These are phyloP conservation scores for Reticulitermes speratus DNA, from an alignment of 1,140 invertebrate genomes.

Conservation along the genomic window DNA sequence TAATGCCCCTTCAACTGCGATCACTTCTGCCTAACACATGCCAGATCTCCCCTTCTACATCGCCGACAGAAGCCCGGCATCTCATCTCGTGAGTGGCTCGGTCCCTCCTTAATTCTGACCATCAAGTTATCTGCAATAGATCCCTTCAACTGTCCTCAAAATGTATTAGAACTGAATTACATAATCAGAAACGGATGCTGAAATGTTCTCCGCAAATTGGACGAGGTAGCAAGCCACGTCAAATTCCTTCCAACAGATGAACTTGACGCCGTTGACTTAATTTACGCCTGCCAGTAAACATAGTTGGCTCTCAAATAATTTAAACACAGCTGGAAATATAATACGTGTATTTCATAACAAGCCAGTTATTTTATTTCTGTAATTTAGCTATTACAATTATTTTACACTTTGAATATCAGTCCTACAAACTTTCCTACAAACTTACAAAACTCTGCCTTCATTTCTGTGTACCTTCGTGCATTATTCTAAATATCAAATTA, in stretches of 20 bases:
- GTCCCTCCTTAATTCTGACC: not conserved
- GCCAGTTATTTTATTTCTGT: too few species aligned
- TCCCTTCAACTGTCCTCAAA: not conserved
- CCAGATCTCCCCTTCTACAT: not conserved
- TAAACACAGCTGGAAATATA: too few species aligned
- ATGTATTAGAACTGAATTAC: not conserved
- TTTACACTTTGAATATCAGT: too few species aligned
- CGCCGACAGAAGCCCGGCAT: not conserved
- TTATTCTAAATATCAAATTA: too few species aligned
- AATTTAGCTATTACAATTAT: too few species aligned
- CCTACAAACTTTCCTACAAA: too few species aligned
- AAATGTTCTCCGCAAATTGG: not conserved
- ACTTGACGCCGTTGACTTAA: too few species aligned
- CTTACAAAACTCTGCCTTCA: too few species aligned
- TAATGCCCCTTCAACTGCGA: not conserved
- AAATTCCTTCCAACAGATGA: not conserved
- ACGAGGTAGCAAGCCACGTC: not conserved
- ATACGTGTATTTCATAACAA: too few species aligned
- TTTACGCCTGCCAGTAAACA: too few species aligned
- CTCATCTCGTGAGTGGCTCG: not conserved
- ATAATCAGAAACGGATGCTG: not conserved
- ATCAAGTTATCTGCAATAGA: not conserved
- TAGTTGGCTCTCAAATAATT: too few species aligned
- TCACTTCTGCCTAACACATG: not conserved
- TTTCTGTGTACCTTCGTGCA: too few species aligned